Evolutionary conservation across 2,797 vertebrate species (phyloP).

Genomic region (Schizopygopsis malacanthus): DNA sequence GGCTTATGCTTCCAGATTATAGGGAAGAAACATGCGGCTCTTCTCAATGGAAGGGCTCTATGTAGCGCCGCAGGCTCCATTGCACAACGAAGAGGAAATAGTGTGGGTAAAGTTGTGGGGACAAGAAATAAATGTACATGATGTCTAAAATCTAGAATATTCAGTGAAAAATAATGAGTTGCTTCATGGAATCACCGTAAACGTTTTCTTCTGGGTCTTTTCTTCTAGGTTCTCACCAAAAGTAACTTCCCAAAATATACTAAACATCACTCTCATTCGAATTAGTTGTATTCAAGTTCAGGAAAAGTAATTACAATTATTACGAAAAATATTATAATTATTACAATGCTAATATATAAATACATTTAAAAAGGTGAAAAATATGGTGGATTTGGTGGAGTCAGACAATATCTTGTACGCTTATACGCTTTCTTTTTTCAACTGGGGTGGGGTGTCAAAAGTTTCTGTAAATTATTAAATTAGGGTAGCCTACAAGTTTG

Average conservation of each 20-base stretch:
- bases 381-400: neutral
- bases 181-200: neutral
- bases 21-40: slow-evolving; percentile 43
- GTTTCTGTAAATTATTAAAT: too few species aligned
- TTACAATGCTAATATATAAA: neutral
- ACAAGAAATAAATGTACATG: slow-evolving; percentile 8
- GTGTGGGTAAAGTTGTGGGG: neutral
- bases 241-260: neutral
- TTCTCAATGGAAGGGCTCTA: slow-evolving; percentile 30
- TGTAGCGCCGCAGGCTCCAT: slow-evolving; percentile 30
- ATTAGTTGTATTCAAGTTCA: neutral
- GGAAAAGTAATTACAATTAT: neutral
- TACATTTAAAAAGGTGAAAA: neutral
- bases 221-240: neutral
- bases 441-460: too few species aligned
- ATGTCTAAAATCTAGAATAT: neutral
- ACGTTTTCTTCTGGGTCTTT: neutral
- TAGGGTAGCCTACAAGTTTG: too few species aligned
- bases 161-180: neutral
- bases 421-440: too few species aligned
- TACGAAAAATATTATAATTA: too few species aligned
- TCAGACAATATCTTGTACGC: too few species aligned
- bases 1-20: slow-evolving; percentile 47
- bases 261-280: neutral
- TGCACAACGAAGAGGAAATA: slow-evolving; percentile 25